Evolutionary conservation across 2,888 invertebrate genomes (phyloP).

Genomic region (Aspidapion aeneum): DNA sequence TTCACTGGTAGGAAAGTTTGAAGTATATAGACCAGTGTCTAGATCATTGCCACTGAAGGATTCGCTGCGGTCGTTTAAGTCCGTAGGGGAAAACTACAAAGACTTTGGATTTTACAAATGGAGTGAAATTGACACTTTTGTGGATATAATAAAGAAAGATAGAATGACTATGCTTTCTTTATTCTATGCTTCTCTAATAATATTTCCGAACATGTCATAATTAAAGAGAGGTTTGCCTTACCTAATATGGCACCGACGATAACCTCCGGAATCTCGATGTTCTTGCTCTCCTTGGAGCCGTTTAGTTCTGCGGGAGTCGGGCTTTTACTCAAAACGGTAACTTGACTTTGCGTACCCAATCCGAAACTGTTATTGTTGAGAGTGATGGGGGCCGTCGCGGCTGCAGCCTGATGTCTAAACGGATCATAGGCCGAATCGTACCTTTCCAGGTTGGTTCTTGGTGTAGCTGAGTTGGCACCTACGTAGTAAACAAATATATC

Average conservation of each 20-base stretch:
- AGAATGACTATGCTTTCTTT: no score
- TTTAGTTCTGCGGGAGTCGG: conserved; percentile 73
- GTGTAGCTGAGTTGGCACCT: conserved; percentile 64
- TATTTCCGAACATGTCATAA: no score
- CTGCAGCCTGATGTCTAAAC: conserved; percentile 71
- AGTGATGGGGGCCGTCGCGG: conserved; percentile 71
- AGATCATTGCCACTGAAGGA: no score
- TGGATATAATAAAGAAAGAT: no score
- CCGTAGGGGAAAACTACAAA: no score
- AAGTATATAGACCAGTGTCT: no score
- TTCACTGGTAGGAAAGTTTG: no score
- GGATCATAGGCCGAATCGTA: conserved; percentile 68
- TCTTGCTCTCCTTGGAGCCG: conserved; percentile 75
- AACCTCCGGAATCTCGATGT: conserved; percentile 92
- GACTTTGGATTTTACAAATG: no score
- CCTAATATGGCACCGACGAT: conserved; percentile 97
- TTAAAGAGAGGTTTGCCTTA: no score
- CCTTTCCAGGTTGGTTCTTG: conserved; percentile 66
- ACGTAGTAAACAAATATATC: conserved; percentile 32
- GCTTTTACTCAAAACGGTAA: conserved; percentile 76
- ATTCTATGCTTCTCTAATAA: no score
- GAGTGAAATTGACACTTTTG: no score
- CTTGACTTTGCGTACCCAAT: conserved; percentile 69
- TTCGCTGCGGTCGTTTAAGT: no score
- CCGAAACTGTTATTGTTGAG: conserved; percentile 88